Evolutionary conservation across 53 echinoderm and acorn worm genomes (phyloP).

Genomic region (Glandiceps talaboti): DNA sequence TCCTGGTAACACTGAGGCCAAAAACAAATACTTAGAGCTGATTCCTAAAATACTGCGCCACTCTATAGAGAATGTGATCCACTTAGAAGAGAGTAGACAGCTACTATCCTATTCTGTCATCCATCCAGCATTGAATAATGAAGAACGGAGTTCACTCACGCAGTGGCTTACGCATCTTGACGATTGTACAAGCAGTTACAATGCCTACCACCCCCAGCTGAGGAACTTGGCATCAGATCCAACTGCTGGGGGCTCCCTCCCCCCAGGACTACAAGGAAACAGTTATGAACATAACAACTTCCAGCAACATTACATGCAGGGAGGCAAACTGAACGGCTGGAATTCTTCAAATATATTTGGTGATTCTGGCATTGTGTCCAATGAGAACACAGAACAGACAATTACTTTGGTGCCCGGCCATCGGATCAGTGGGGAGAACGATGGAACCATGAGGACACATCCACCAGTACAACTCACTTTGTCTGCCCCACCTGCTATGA

Average conservation of each 20-base stretch:
- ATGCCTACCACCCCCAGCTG: constrained; percentile 7
- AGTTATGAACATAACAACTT: not conserved
- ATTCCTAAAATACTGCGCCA: constrained; percentile 72
- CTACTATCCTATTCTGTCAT: constrained; percentile 83
- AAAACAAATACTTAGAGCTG: constrained; percentile 67
- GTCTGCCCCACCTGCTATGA: constrained; percentile 94
- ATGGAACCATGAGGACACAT: constrained; percentile 23
- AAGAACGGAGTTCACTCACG: constrained; percentile 70
- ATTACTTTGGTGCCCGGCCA: constrained; percentile 2
- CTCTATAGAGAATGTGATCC: constrained; percentile 55
- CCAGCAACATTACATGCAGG: constrained; percentile 12
- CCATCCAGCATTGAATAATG: constrained; percentile 79
- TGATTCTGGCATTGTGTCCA: constrained; percentile 31
- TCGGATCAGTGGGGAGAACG: constrained; percentile 5
- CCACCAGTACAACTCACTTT: constrained; percentile 60
- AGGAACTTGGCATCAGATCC: not conserved
- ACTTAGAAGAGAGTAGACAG: constrained; percentile 79
- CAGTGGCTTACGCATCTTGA: constrained; percentile 70
- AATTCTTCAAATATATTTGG: constrained; percentile 14
- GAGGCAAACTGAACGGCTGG: constrained; percentile 54
- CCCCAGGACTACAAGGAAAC: not conserved
- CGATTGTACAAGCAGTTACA: constrained; percentile 33
- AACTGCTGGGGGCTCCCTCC: not conserved
- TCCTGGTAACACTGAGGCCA: constrained; percentile 82
- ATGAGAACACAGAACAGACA: not conserved